phyloP scores from a whole-genome alignment of 1,140 invertebrate genomes.

The Drosophila ercepeae region DNA sequence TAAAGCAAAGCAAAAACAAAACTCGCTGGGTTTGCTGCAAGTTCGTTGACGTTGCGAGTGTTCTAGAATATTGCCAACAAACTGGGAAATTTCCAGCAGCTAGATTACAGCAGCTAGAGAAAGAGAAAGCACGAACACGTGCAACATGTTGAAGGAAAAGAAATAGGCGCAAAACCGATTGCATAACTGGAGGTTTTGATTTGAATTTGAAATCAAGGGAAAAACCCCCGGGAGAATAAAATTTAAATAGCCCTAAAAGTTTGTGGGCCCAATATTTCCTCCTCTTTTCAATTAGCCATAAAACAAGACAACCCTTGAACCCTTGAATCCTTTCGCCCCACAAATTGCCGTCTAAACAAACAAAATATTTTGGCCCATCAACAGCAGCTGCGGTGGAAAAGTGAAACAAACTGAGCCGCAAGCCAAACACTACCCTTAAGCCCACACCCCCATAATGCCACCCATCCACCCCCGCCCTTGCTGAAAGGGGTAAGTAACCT shows the following conservation, averaged over 20 bases:
- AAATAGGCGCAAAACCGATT: neutral
- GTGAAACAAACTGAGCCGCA: slow-evolving; percentile 41
- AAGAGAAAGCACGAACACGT: slow-evolving; percentile 68
- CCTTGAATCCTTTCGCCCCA: neutral
- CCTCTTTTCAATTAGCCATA: slow-evolving; percentile 16
- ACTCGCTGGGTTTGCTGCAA: slow-evolving; percentile 57
- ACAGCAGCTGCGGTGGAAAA: slow-evolving; percentile 31
- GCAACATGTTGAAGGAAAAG: slow-evolving; percentile 46
- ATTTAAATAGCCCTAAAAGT: too few species aligned
- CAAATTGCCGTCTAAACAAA: slow-evolving; percentile 46
- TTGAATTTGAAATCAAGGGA: neutral
- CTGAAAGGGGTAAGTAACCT: slow-evolving; percentile 73
- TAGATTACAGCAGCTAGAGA: slow-evolving; percentile 52
- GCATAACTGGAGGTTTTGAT: neutral
- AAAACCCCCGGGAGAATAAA: neutral
- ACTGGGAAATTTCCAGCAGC: slow-evolving; percentile 36
- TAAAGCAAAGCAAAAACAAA: slow-evolving; percentile 24
- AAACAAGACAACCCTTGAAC: slow-evolving; percentile 27
- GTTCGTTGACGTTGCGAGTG: slow-evolving; percentile 65
- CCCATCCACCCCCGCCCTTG: neutral
- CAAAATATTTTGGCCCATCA: slow-evolving; percentile 49
- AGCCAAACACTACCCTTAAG: slow-evolving; percentile 17
- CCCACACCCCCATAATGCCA: neutral
- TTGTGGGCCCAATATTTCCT: neutral
- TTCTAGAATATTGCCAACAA: slow-evolving; percentile 67